A percentile compares a stretch with the other conserved stretches of the same genome.
Evolutionary conservation across 1,140 invertebrate species (phyloP).

Genomic region (Zaprionus tsacasi): DNA sequence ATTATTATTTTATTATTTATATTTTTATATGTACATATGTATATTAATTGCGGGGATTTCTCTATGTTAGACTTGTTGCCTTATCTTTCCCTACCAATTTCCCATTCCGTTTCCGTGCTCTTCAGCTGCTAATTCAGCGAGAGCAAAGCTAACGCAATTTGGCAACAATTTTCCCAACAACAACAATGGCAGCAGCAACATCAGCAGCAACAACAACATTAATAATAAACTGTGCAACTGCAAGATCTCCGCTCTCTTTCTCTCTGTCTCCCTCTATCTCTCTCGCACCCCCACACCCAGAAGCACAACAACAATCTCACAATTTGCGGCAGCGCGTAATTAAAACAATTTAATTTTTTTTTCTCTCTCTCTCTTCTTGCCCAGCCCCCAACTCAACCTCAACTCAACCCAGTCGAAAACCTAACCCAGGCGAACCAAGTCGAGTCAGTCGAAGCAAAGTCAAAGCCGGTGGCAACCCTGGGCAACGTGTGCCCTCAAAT

Average conservation of each 20-base stretch:
- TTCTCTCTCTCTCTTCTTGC: background rate
- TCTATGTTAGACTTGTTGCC: background rate
- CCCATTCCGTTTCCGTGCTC: slow-evolving; percentile 40
- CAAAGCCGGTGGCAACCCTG: slow-evolving; percentile 50
- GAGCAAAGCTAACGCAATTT: slow-evolving; percentile 69
- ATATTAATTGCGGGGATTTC: background rate
- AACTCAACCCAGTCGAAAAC: slow-evolving; percentile 1
- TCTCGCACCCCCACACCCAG: background rate
- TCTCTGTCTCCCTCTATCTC: slow-evolving; percentile 4
- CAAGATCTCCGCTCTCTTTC: background rate
- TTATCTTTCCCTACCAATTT: background rate
- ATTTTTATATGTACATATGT: too few relatives aligned
- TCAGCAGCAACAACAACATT: slow-evolving; percentile 53
- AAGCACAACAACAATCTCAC: slow-evolving; percentile 31
- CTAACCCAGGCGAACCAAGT: background rate
- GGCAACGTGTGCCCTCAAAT: slow-evolving; percentile 71
- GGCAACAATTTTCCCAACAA: slow-evolving; percentile 68
- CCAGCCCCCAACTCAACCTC: background rate
- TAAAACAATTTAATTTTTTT: slow-evolving; percentile 80
- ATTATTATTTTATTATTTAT: too few relatives aligned
- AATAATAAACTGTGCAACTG: slow-evolving; percentile 38
- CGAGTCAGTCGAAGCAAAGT: slow-evolving; percentile 27
- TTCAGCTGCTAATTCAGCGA: slow-evolving; percentile 50
- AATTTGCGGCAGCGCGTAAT: slow-evolving; percentile 80
- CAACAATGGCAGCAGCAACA: slow-evolving; percentile 35